Evolutionary conservation across 1,140 invertebrate genomes (phyloP), one percentile per base, ranked within the genome.

Genomic region (Lucilia cuprina): DNA sequence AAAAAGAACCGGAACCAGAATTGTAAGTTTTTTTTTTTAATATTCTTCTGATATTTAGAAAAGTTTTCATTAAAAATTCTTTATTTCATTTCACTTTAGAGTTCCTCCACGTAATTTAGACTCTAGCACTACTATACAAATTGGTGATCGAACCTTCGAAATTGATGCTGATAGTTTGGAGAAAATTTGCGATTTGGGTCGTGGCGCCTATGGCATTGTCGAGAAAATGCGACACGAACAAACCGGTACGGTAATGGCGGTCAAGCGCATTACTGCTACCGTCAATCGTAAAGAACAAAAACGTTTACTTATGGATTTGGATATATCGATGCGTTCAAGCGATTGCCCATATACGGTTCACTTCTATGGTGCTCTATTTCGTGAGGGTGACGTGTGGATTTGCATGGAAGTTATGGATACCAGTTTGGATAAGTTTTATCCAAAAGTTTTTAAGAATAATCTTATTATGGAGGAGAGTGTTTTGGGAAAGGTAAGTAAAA

Each of bases 381-480:
- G 96, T 74, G 97, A 98, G 92, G 97, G 89, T 65, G 98, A 99
- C 92, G 98, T 99, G 41, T 99, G 98, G 98, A 99, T 99, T 89
- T 99, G 98, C 91, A 99, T 99, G 98, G 98, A 99, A 92, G 94
- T 99, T 13, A 99, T 99, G 99, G 96, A 98, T 87, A 98, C 97
- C 86, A 99, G 98, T 91, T 93, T 99, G 85, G 99, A 99, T 89
- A 99, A 99, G 92, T 97, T 98, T 92, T 99, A 96, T 92, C 95
- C 93, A 87, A 98, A 96, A 93, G 96, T 95, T 50, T 98, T 95
- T 90, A 95, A 94, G 91, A 94, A 95, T 91, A 93, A 94, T 60
- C 92, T 93, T 87, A 94, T 94, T 70, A 97, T 99, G 89, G 96
- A 97, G 86, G 98, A 99, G 92, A 94, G 96, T 90, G 98, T 99